Evolutionary conservation across 64 coral and sea anemone species (phyloP).

Genomic region (Montipora sp.): DNA sequence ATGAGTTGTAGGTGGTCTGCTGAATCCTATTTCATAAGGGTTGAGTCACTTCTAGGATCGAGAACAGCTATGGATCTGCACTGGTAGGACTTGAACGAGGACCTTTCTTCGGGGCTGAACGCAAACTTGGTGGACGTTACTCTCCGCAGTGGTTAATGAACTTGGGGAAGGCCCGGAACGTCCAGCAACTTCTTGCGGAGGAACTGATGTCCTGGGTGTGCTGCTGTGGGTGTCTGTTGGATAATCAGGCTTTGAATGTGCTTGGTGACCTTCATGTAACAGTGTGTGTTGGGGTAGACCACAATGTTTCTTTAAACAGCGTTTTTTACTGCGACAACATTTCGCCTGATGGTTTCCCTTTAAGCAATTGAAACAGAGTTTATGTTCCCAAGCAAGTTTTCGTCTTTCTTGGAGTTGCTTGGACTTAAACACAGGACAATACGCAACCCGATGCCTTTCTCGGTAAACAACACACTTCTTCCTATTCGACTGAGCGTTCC

Average conservation of each 20-base stretch:
- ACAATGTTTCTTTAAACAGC: background rate
- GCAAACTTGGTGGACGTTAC: background rate
- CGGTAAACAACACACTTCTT: background rate
- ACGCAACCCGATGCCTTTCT: slow-evolving; percentile 2
- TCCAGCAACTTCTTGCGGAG: background rate
- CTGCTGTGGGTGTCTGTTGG: background rate
- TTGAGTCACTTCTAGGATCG: slow-evolving; percentile 35
- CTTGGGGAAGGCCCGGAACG: too few species aligned
- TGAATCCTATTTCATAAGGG: slow-evolving; percentile 39
- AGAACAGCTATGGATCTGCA: slow-evolving; percentile 25
- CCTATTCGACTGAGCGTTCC: background rate
- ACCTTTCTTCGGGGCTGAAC: slow-evolving; percentile 7
- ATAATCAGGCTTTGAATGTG: background rate
- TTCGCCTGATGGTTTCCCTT: background rate
- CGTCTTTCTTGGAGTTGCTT: background rate
- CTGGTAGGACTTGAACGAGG: slow-evolving; percentile 6
- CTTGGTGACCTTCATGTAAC: background rate
- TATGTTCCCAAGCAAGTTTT: too few species aligned
- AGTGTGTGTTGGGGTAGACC: background rate
- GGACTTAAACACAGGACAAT: background rate
- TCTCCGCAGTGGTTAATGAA: background rate
- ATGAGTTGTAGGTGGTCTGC: slow-evolving; percentile 19
- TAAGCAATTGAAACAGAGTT: too few species aligned
- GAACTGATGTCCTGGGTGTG: background rate
- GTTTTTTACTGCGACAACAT: background rate